These are phyloP conservation scores for Kryptolebias marmoratus DNA, from an alignment of 2,113 vertebrate genomes.

Conservation along the genomic window DNA sequence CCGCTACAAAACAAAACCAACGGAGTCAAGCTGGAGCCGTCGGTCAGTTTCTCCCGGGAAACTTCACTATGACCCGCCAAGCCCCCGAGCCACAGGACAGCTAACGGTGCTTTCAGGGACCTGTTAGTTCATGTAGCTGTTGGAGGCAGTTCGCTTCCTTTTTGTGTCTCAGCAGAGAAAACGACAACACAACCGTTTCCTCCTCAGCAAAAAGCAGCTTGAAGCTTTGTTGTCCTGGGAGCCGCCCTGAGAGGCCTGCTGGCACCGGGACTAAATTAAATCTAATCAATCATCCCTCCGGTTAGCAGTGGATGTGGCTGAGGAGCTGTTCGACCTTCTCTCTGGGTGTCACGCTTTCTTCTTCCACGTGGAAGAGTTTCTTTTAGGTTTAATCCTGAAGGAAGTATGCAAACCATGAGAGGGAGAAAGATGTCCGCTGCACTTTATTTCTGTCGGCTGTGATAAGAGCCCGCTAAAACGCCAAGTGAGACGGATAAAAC, in stretches of 20 bases:
- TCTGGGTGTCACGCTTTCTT: no score
- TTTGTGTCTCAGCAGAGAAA: neutral
- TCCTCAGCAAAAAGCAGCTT: neutral
- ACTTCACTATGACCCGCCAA: conserved; percentile 67
- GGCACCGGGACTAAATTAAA: no score
- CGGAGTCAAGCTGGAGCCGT: conserved; percentile 40
- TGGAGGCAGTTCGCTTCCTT: neutral
- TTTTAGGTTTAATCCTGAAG: neutral
- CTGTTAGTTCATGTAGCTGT: neutral
- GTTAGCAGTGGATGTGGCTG: no score
- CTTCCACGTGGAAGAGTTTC: neutral
- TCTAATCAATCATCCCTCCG: no score
- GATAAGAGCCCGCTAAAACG: neutral
- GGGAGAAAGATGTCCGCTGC: neutral
- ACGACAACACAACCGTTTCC: neutral
- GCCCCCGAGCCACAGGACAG: neutral
- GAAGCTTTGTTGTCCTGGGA: neutral
- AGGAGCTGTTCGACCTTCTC: no score
- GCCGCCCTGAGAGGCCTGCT: neutral
- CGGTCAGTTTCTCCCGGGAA: conserved; percentile 67
- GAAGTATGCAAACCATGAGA: neutral
- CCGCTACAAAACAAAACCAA: conserved; percentile 45
- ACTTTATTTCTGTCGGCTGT: neutral
- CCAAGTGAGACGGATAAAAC: no score
- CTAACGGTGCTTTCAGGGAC: neutral